Conservation (phyloP, 2,888 invertebrate species). For the Nomada lathburiana region DNA sequence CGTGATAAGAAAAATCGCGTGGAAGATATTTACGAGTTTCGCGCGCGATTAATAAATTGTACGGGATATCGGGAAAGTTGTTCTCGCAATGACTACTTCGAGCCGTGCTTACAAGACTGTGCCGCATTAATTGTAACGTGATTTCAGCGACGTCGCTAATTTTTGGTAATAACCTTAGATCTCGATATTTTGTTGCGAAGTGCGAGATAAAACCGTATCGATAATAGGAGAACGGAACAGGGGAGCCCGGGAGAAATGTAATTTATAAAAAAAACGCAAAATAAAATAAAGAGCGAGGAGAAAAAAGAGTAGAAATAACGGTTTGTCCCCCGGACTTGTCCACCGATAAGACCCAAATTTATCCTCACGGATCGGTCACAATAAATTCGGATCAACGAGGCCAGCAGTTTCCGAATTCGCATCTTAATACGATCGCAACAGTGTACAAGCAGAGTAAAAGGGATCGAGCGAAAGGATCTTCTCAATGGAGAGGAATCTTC, state of each 20-base stretch:
- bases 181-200: no score
- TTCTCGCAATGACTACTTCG: no score
- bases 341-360: constrained; percentile 56
- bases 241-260: neutral
- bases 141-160: no score
- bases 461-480: constrained; percentile 34
- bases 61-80: no score
- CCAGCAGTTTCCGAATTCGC: constrained; percentile 43
- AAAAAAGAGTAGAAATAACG: neutral
- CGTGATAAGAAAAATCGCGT: no score
- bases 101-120: no score
- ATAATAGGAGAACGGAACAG: neutral
- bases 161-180: no score
- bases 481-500: constrained; percentile 63
- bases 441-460: constrained; percentile 33
- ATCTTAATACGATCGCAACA: constrained; percentile 66
- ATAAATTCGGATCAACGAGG: constrained; percentile 66
- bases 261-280: neutral
- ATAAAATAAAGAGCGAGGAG: neutral
- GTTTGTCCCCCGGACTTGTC: neutral
- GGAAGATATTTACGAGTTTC: no score
- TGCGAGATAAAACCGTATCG: no score
- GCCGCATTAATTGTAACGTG: no score
- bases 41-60: no score
- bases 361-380: constrained; percentile 58